A percentile compares a stretch with the other conserved stretches of the same genome.
phyloP scores from a whole-genome alignment of 2,113 vertebrate species.

The Urocynchramus pylzowi region DNA sequence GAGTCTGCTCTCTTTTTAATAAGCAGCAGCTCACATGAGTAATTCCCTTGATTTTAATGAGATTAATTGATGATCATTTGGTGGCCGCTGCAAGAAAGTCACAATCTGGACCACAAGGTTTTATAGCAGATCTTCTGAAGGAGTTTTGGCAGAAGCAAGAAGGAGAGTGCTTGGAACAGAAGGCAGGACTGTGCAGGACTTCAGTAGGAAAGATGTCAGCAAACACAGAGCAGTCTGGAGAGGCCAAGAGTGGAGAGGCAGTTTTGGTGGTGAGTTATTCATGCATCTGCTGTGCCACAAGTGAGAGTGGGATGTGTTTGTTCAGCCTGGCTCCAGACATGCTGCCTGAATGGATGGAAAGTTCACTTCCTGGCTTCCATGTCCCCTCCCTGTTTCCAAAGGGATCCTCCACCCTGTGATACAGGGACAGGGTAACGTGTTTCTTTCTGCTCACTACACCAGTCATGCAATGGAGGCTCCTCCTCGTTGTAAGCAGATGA shows the following conservation, averaged over 20 bases:
- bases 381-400: slow-evolving; percentile 6
- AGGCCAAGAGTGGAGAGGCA: background rate
- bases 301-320: background rate
- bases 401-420: background rate
- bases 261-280: background rate
- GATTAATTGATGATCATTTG: background rate
- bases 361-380: background rate
- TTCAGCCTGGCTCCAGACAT: background rate
- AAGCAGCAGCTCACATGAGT: background rate
- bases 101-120: background rate
- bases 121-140: background rate
- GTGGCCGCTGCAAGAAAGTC: background rate
- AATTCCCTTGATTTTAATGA: background rate
- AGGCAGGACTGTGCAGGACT: background rate
- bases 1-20: background rate
- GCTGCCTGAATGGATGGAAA: background rate
- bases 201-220: background rate
- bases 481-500: background rate
- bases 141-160: background rate
- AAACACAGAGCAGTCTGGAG: background rate
- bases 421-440: background rate
- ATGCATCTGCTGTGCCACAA: background rate
- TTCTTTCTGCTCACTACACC: background rate
- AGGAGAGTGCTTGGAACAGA: background rate
- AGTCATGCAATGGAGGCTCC: background rate